A percentile compares a stretch with the other conserved stretches of the same genome.
Conservation (phyloP, 2,113 vertebrate species). For the Urocolius indicus region DNA sequence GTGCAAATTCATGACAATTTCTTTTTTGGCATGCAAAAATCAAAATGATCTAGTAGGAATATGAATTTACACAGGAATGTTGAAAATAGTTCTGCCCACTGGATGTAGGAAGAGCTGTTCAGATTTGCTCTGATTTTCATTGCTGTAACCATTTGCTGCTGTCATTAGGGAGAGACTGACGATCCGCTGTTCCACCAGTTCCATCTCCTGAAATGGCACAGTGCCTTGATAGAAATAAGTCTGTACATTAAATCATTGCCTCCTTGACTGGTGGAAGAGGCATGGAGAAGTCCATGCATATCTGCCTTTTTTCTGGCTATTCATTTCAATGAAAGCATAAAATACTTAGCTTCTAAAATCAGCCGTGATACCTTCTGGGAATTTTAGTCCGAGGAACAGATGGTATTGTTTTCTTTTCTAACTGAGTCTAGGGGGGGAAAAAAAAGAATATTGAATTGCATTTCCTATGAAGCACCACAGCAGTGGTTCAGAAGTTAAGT, state of each 20-base stretch:
- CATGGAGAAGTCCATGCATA: not conserved
- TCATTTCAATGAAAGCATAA: not conserved
- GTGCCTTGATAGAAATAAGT: not conserved
- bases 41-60: not conserved
- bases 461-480: not conserved
- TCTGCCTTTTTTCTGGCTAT: conserved; percentile 1
- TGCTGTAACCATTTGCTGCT: not conserved
- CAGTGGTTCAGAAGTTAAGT: not conserved
- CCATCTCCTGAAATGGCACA: not conserved
- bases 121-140: not conserved
- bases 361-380: not conserved
- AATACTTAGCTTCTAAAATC: conserved; percentile 3
- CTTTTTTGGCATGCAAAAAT: not conserved
- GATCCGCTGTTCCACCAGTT: not conserved
- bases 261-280: not conserved
- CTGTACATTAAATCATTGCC: not conserved
- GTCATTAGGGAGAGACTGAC: not conserved
- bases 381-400: not conserved
- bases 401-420: not conserved
- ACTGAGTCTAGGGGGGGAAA: not conserved
- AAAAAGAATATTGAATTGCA: not conserved
- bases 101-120: not conserved
- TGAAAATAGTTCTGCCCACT: conserved; percentile 27
- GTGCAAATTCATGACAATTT: not conserved
- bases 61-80: not conserved